Evolutionary conservation across 1,140 invertebrate genomes (phyloP).

Genomic region (Trichonephila inaurata): DNA sequence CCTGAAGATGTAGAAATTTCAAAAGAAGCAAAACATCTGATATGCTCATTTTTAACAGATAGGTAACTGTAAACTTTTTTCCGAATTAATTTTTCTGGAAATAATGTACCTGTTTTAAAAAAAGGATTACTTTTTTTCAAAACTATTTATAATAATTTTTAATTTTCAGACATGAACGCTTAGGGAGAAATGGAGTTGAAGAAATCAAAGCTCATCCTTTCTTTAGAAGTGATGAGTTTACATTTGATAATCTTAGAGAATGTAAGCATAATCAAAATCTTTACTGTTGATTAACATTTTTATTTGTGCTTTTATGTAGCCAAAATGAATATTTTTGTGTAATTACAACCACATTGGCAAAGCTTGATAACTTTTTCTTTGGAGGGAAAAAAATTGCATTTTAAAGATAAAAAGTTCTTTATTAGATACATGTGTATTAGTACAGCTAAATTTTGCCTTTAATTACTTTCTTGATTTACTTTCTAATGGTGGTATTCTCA

Average conservation of each 20-base stretch:
- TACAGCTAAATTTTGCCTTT: too few species aligned
- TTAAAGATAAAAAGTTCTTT: too few species aligned
- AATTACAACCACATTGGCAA: too few species aligned
- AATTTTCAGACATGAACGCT: slow-evolving; percentile 86
- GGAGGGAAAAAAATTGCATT: too few species aligned
- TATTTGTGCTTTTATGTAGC: too few species aligned
- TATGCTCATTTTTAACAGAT: slow-evolving; percentile 96
- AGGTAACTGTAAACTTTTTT: slow-evolving; percentile 81
- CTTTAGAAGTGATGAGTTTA: slow-evolving; percentile 98
- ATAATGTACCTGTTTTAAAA: background rate
- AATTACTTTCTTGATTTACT: too few species aligned
- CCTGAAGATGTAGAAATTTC: slow-evolving; percentile 97
- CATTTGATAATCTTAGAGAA: slow-evolving; percentile 96
- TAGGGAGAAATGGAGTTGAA: slow-evolving; percentile 95
- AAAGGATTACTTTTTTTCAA: background rate
- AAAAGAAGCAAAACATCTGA: slow-evolving; percentile 93
- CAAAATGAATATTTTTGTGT: too few species aligned
- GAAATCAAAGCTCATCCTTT: slow-evolving; percentile 98
- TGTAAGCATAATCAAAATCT: slow-evolving; percentile 81
- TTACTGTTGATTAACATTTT: background rate
- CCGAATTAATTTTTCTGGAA: background rate
- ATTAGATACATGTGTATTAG: too few species aligned
- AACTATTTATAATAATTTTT: slow-evolving; percentile 37
- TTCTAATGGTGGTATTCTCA: too few species aligned
- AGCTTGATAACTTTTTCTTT: too few species aligned